Conservation (phyloP, 2,797 vertebrate species). For the Micrastur ruficollis region DNA sequence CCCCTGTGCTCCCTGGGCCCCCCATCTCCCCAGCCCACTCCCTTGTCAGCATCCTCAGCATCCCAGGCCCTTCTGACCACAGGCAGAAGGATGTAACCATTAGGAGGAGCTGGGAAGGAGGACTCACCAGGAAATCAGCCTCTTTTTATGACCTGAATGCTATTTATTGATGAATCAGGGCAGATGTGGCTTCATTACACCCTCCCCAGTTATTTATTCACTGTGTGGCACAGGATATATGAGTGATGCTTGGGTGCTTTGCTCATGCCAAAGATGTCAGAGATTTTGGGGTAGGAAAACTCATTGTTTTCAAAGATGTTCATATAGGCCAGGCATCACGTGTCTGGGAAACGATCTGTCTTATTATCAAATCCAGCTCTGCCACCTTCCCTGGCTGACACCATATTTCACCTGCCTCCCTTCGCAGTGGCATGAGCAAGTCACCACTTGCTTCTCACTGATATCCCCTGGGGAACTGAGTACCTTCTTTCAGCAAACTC, state of each 20-base stretch:
- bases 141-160: background rate
- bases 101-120: background rate
- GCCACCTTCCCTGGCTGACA: background rate
- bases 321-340: background rate
- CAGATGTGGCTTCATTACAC: background rate
- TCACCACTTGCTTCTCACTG: background rate
- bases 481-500: background rate
- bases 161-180: slow-evolving; percentile 47
- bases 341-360: background rate
- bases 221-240: background rate
- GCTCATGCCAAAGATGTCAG: background rate
- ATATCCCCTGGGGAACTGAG: background rate
- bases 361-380: background rate
- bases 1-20: too few relatives aligned
- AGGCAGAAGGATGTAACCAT: background rate
- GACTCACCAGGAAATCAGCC: slow-evolving; percentile 25
- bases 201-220: background rate
- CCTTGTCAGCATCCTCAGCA: background rate
- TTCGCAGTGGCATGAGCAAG: background rate
- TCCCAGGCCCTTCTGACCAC: background rate
- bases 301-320: background rate
- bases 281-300: background rate
- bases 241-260: background rate
- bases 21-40: background rate
- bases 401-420: background rate